These are phyloP conservation scores for Heliothis virescens DNA, from an alignment of 1,140 invertebrate genomes.

Conservation along the genomic window DNA sequence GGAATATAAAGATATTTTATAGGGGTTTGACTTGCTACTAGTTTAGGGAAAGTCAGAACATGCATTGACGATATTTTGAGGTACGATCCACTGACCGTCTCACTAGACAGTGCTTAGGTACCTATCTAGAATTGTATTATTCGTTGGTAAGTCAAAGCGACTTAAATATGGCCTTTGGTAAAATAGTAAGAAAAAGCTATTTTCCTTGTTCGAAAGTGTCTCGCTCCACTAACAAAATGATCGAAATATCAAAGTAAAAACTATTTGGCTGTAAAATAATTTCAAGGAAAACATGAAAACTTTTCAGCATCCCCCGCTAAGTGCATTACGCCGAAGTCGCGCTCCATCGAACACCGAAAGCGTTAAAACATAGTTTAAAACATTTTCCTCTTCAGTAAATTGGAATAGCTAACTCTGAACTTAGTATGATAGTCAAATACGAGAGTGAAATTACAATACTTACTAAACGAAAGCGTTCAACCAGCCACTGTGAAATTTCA, in stretches of 20 bases:
- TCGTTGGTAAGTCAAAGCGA: not conserved
- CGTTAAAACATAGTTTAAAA: slow-evolving; percentile 23
- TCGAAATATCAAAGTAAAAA: slow-evolving; percentile 6
- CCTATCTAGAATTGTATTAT: slow-evolving; percentile 8
- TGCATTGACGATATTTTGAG: slow-evolving; percentile 4
- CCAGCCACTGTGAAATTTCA: slow-evolving; percentile 35
- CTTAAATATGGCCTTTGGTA: not conserved
- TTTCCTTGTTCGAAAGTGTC: no score
- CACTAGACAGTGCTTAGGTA: slow-evolving; percentile 4
- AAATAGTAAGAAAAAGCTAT: not conserved
- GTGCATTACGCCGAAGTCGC: slow-evolving; percentile 4
- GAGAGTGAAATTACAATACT: slow-evolving; percentile 42
- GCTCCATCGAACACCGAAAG: slow-evolving; percentile 26
- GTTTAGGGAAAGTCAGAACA: slow-evolving; percentile 37
- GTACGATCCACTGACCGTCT: not conserved
- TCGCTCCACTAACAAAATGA: not conserved
- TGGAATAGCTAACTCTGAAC: slow-evolving; percentile 30
- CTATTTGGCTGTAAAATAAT: not conserved
- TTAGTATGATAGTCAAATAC: slow-evolving; percentile 33
- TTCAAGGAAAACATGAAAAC: slow-evolving; percentile 2
- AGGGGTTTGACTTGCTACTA: slow-evolving; percentile 41
- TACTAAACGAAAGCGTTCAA: slow-evolving; percentile 35
- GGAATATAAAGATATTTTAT: slow-evolving; percentile 43
- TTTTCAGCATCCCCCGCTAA: slow-evolving; percentile 13
- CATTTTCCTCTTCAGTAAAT: slow-evolving; percentile 26